Conservation (phyloP, 1,140 invertebrate species). For the Panulirus ornatus region DNA sequence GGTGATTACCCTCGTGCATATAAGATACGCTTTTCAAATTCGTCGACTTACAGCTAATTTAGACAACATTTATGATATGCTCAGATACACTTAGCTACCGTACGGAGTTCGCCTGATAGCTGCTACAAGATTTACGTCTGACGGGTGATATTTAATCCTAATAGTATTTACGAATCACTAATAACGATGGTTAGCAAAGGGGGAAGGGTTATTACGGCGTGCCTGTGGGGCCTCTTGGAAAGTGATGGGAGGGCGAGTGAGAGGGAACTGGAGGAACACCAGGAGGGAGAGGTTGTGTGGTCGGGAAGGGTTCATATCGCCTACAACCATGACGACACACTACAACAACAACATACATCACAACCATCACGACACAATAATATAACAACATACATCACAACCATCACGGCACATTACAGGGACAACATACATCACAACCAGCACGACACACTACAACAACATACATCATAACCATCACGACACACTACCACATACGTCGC, state of each 20-base stretch:
- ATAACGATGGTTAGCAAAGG: slow-evolving; percentile 51
- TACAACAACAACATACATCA: too few relatives aligned
- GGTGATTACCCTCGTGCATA: slow-evolving; percentile 39
- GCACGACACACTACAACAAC: too few relatives aligned
- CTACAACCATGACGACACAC: not conserved
- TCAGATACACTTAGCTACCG: slow-evolving; percentile 49
- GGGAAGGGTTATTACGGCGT: slow-evolving; percentile 46
- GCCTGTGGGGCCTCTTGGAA: not conserved
- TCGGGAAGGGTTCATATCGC: not conserved
- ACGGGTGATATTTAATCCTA: slow-evolving; percentile 48
- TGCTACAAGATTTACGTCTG: slow-evolving; percentile 32
- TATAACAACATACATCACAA: too few relatives aligned
- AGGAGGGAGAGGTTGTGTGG: not conserved
- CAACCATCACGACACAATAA: too few relatives aligned
- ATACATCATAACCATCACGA: too few relatives aligned
- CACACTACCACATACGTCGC: too few relatives aligned
- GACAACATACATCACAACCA: too few relatives aligned
- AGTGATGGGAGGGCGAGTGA: slow-evolving; percentile 6
- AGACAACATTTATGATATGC: slow-evolving; percentile 52
- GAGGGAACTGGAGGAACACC: not conserved
- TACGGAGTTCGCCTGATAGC: slow-evolving; percentile 47
- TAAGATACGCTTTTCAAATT: slow-evolving; percentile 54
- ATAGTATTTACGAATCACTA: slow-evolving; percentile 68
- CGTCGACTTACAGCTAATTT: slow-evolving; percentile 62
- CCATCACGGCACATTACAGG: too few relatives aligned